Conservation (phyloP, 2,113 vertebrate species). For the Oreochromis niloticus region DNA sequence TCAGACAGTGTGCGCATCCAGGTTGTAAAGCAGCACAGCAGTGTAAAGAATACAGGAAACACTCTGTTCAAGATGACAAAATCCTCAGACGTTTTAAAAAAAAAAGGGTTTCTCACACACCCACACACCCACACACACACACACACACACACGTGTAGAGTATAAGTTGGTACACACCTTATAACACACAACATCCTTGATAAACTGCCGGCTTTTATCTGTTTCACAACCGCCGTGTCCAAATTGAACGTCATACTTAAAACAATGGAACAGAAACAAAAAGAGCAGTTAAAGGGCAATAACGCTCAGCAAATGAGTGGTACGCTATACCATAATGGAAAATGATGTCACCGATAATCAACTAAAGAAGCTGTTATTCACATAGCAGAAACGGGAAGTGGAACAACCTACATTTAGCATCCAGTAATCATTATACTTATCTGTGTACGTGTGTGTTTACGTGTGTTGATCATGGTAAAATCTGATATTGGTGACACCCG, state of each 20-base stretch:
- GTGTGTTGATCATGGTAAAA: background rate
- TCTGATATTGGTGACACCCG: background rate
- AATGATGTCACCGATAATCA: background rate
- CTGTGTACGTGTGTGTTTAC: background rate
- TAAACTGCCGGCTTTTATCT: background rate
- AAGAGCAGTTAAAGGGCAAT: background rate
- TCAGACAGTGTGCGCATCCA: background rate
- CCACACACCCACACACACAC: background rate
- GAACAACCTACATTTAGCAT: too few relatives aligned
- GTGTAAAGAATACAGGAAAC: background rate
- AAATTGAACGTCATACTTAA: background rate
- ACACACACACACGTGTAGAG: background rate
- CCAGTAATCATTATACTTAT: background rate
- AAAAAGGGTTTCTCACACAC: background rate
- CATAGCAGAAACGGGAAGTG: background rate
- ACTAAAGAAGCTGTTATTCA: background rate
- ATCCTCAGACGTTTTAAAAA: background rate
- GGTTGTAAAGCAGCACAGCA: background rate
- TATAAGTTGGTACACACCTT: background rate
- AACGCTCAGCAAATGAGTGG: background rate
- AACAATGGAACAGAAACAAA: background rate
- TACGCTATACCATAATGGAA: background rate
- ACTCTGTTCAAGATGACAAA: background rate
- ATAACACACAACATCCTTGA: background rate
- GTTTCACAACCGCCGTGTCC: background rate